Base-by-base conservation (phyloP, 2,113 vertebrate species). In the Cardinalis cardinalis region DNA sequence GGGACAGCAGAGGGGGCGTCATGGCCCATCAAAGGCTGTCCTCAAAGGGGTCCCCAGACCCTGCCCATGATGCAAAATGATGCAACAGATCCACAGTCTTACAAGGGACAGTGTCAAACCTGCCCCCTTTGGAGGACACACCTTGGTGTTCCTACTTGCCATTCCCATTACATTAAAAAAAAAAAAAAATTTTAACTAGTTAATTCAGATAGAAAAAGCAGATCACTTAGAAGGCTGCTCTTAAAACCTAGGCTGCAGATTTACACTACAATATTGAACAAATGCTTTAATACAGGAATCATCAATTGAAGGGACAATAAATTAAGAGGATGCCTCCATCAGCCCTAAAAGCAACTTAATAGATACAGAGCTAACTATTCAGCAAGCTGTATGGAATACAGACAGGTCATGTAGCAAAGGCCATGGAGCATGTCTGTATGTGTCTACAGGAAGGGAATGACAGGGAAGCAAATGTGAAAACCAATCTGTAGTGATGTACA, bases 121-220 rank as follows among this genome's bases (percentile, higher is more conserved):
- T 55, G 29, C 12, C 5, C 17, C 23, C 18, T 44, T 38, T 0
- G 1, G 21, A 15, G 18, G 7, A 72, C 18, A 23, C 40, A 63
- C 3, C 7, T 28, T 14, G n/a, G 15, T 21, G 7, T 38, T n/a
- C 40, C 46, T 29, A 55, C 24, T 40, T 63, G 23, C 58, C 58
- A 18, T 58, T 58, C 10, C 56, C 51, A 64, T 21, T 69, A 44
- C n/a, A n/a, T 46, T 72, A 56, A 34, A 23, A 70, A 79, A 82
- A 76, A 49, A 63, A 55, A 81, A 25, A 11, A 24, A n/a, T 29
- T 78, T 40, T 31, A 90, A 48, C 7, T 68, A 69, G n/a, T 28
- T 48, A 83, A 75, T 88, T 88, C 7, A 43, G 32, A 10, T 44
- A 43, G 48, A 85, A 84, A 48, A 80, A 44, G 18, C 29, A 73